Evolutionary conservation across 1,140 invertebrate species (phyloP).

Genomic region (Microplitis demolitor): DNA sequence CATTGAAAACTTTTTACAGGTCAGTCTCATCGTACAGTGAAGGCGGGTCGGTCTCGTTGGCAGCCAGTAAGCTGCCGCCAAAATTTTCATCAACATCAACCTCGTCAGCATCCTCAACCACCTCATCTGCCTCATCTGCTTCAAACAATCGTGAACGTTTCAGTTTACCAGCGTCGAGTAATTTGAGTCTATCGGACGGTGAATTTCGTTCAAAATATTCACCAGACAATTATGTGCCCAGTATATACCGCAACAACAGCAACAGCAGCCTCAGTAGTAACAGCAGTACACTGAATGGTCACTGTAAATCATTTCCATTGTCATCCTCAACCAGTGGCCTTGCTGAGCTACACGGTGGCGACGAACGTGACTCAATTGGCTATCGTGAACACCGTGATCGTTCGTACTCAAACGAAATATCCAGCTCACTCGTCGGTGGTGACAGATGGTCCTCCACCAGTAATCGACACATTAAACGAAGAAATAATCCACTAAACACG

Average conservation of each 20-base stretch:
- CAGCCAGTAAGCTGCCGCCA: slow-evolving; percentile 26
- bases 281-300: slow-evolving; percentile 34
- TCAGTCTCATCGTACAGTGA: slow-evolving; percentile 52
- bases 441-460: slow-evolving; percentile 17
- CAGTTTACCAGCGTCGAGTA: slow-evolving; percentile 31
- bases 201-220: slow-evolving; percentile 70
- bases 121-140: slow-evolving; percentile 22
- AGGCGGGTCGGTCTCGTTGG: slow-evolving; percentile 26
- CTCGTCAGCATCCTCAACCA: slow-evolving; percentile 29
- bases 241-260: slow-evolving; percentile 58
- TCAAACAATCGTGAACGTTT: slow-evolving; percentile 24
- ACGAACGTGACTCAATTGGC: slow-evolving; percentile 37
- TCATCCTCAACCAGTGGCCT: slow-evolving; percentile 9
- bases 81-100: slow-evolving; percentile 28
- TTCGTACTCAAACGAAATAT: slow-evolving; percentile 34
- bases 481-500: slow-evolving; percentile 31
- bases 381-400: slow-evolving; percentile 34
- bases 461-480: slow-evolving; percentile 12
- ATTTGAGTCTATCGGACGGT: slow-evolving; percentile 53
- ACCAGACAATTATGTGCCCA: slow-evolving; percentile 67
- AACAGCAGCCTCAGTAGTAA: slow-evolving; percentile 21
- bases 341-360: slow-evolving; percentile 39
- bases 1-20: slow-evolving; percentile 42
- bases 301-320: slow-evolving; percentile 30
- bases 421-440: background rate